Evolutionary conservation across 2,797 vertebrate genomes (phyloP).

Genomic region (Bovichtus diacanthus): DNA sequence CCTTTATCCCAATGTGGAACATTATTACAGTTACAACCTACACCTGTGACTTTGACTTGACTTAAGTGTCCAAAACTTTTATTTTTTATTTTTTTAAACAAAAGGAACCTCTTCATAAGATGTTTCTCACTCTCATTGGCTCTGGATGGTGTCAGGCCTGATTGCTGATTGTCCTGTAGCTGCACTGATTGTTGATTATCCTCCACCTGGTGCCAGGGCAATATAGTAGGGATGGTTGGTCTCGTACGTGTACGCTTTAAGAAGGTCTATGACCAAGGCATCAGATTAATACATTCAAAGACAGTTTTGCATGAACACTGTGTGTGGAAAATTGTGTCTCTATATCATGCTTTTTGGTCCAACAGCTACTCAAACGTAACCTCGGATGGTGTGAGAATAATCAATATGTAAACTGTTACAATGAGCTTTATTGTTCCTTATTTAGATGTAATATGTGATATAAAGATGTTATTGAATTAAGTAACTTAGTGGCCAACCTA

Average conservation of each 20-base stretch:
- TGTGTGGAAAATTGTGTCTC: not conserved
- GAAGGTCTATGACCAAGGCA: not conserved
- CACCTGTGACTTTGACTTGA: not conserved
- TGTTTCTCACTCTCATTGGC: not conserved
- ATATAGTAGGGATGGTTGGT: too few species aligned
- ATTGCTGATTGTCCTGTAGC: not conserved
- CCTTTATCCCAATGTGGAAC: too few species aligned
- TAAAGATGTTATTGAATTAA: too few species aligned
- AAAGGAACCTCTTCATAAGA: not conserved
- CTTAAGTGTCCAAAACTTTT: not conserved
- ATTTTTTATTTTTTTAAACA: too few species aligned
- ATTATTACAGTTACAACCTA: too few species aligned
- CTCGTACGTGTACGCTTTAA: not conserved
- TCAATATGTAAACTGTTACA: too few species aligned
- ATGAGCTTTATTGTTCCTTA: too few species aligned
- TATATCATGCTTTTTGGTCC: not conserved
- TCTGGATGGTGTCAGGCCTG: not conserved
- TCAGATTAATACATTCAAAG: not conserved
- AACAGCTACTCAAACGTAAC: not conserved
- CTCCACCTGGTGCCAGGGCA: not conserved
- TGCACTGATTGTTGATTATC: slow-evolving; percentile 11
- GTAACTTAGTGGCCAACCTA: too few species aligned
- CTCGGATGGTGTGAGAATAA: too few species aligned
- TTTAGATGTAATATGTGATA: too few species aligned
- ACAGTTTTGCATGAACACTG: not conserved